Conservation (phyloP, 2,113 vertebrate genomes). For the Saccopteryx leptura region DNA sequence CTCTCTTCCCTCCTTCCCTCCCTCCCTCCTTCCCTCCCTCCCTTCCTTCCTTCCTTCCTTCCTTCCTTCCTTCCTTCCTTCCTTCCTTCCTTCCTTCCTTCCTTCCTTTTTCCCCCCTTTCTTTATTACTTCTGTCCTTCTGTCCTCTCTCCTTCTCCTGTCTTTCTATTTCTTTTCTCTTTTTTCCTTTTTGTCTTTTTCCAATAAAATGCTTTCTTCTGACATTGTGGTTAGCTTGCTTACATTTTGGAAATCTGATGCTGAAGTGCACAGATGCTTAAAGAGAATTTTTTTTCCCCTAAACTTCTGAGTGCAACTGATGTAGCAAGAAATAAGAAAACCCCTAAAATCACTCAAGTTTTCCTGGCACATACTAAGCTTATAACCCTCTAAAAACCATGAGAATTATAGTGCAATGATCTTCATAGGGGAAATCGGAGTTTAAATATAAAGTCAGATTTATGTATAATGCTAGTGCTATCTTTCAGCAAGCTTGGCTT, state of each 20-base stretch:
- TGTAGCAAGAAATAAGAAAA: conserved; percentile 19
- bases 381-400: conserved; percentile 35
- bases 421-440: conserved; percentile 27
- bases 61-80: fast-evolving
- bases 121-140: background rate
- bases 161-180: background rate
- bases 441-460: conserved; percentile 32
- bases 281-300: background rate
- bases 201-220: background rate
- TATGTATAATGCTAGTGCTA: background rate
- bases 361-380: conserved; percentile 40
- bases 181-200: background rate
- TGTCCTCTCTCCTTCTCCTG: background rate
- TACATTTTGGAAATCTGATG: background rate
- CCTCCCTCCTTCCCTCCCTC: background rate
- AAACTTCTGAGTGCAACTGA: conserved; percentile 34
- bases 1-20: fast-evolving
- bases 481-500: conserved; percentile 57
- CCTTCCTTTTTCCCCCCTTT: background rate
- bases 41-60: fast-evolving
- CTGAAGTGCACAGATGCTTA: background rate
- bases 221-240: background rate
- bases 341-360: background rate
- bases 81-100: too few species aligned
- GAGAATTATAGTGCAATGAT: background rate